Percentiles rank a stretch among this genome's conserved stretches.
phyloP scores from a whole-genome alignment of 2,888 invertebrate genomes.

The Ochropacha duplaris region DNA sequence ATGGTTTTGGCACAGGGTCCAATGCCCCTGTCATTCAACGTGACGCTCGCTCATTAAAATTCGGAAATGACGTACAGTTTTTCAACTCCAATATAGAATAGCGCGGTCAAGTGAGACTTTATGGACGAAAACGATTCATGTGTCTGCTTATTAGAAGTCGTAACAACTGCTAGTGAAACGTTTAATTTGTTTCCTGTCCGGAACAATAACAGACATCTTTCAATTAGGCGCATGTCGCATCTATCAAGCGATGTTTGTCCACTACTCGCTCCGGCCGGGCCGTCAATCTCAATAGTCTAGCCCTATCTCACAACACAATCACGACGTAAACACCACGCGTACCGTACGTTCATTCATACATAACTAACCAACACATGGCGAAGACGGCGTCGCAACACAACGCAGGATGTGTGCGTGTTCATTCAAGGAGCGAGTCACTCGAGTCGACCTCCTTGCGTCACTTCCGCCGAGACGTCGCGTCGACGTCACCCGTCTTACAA shows the following conservation, averaged over 20 bases:
- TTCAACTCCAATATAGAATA: conserved; percentile 66
- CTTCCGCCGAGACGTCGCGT: conserved; percentile 45
- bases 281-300: conserved; percentile 66
- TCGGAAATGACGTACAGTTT: conserved; percentile 79
- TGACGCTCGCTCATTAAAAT: conserved; percentile 69
- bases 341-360: conserved; percentile 71
- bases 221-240: conserved; percentile 60
- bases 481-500: conserved; percentile 71
- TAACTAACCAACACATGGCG: conserved; percentile 19
- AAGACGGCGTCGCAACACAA: conserved; percentile 31
- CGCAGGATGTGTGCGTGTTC: conserved; percentile 61
- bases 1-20: conserved; percentile 72
- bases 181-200: conserved; percentile 52
- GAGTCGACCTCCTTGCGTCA: conserved; percentile 65
- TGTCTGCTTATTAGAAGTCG: conserved; percentile 55
- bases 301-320: conserved; percentile 49
- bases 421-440: conserved; percentile 58
- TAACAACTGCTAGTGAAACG: conserved; percentile 40
- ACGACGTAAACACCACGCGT: conserved; percentile 48
- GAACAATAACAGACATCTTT: conserved; percentile 58
- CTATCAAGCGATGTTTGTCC: conserved; percentile 57
- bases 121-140: conserved; percentile 44
- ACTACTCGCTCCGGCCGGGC: conserved; percentile 47
- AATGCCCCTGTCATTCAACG: conserved; percentile 71
- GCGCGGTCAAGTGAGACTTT: conserved; percentile 66